Base-by-base conservation (phyloP, 92 coral and sea anemone genomes). In the Umimayanthus chanpuru region DNA sequence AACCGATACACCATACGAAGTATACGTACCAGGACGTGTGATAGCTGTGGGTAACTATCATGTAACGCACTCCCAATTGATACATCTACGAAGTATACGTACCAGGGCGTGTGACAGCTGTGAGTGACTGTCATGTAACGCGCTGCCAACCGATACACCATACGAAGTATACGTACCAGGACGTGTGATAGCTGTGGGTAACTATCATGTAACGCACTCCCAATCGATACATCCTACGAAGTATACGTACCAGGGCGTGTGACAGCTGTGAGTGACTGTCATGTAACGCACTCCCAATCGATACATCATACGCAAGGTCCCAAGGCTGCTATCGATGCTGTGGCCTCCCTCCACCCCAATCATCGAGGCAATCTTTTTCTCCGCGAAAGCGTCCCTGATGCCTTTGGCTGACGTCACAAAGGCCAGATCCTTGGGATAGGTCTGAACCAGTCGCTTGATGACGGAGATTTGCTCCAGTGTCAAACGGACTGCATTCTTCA, bases 291-390 rank as follows among this genome's bases (percentile, higher is more conserved):
- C 93, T 67, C 95, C 97, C 47, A 94, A 80, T 9, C 50, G 73
- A 76, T 94, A 94, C 73, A 94, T 86, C 97, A 90, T 94, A 82
- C 95, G 90, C 74, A 94, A 87, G 50, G 92, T 88, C 10, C 88
- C 98, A 23, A 94, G 91, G 71, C 98, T 94, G 14, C 93, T 90
- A 71, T 94, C 98, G 80, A 94, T 93, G 67, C 86, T 88, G 78
- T 94, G 98, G 44, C 98, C 98, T 5, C 98, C 93, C 85, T 94
- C 98, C 18, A 94, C 77, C 39, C 98, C 98, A 40, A 94, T 93
- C 98, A 94, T 41, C 18, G 95, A 94, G 79, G 91, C 98, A 41
- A 94, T 91, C 90, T 94, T 94, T 5, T 88, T 88, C 12, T 73
- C 82, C 38, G 90, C 80, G 73, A 89, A 88, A 2, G 95, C 98